These are phyloP conservation scores for Himalopsyche tibetana DNA, from an alignment of 2,888 invertebrate species.

Conservation along the genomic window DNA sequence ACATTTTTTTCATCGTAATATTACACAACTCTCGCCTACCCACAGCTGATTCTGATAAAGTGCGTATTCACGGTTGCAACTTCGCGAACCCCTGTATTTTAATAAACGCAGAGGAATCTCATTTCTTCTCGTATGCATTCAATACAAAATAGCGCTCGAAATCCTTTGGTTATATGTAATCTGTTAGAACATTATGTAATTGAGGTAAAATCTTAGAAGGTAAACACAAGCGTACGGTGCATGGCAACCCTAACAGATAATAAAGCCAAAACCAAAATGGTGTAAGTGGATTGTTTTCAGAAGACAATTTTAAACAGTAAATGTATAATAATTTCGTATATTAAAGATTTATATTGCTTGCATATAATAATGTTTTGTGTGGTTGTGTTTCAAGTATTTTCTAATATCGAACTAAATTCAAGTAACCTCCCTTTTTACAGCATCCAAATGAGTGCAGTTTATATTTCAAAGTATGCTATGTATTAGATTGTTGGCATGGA, in stretches of 20 bases:
- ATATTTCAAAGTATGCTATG: slow-evolving; percentile 8
- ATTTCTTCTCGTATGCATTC: not conserved
- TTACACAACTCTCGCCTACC: slow-evolving; percentile 24
- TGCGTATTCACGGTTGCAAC: slow-evolving; percentile 42
- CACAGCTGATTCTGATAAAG: slow-evolving; percentile 39
- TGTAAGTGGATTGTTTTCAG: not conserved
- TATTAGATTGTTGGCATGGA: slow-evolving; percentile 23
- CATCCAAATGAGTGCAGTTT: slow-evolving; percentile 40
- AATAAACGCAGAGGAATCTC: not conserved
- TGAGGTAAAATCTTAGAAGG: not conserved
- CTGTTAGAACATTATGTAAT: not conserved
- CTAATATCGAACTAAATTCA: slow-evolving; percentile 37
- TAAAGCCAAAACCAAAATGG: not conserved
- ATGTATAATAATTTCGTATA: not conserved
- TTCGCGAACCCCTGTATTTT: slow-evolving; percentile 17
- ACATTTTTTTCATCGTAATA: not conserved
- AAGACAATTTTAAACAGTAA: not conserved
- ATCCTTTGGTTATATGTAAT: not conserved
- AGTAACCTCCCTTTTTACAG: slow-evolving; percentile 32
- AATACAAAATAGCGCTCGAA: not conserved
- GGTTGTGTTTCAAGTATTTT: slow-evolving; percentile 5
- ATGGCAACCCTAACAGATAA: slow-evolving; percentile 25
- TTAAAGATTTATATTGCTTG: not conserved
- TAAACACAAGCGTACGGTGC: slow-evolving; percentile 43
- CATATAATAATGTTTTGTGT: not conserved